These are phyloP conservation scores for Taphrorychus bicolor DNA, from an alignment of 2,888 invertebrate genomes.

Conservation along the genomic window DNA sequence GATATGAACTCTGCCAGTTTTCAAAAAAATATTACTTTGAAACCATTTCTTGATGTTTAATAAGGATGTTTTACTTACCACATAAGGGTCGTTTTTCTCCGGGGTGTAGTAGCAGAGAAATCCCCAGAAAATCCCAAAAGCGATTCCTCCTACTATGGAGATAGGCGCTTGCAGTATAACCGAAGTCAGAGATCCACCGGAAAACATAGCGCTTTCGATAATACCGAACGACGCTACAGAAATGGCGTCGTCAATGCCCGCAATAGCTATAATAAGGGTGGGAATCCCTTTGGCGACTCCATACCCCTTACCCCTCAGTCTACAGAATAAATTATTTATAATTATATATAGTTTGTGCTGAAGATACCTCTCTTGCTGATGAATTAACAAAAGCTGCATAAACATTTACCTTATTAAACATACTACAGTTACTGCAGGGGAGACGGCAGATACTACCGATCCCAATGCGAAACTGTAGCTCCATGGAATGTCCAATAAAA, in stretches of 20 bases:
- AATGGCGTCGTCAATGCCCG: constrained; percentile 94
- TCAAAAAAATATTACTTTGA: too few species aligned
- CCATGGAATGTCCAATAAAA: constrained; percentile 83
- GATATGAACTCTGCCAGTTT: too few species aligned
- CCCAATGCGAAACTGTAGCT: constrained; percentile 84
- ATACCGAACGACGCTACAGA: constrained; percentile 95
- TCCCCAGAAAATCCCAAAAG: constrained; percentile 84
- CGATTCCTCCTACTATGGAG: constrained; percentile 76
- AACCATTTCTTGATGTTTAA: background rate
- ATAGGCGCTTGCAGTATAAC: constrained; percentile 79
- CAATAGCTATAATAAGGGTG: constrained; percentile 92
- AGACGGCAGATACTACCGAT: constrained; percentile 88
- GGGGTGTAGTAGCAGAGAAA: constrained; percentile 82
- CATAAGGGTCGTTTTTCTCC: constrained; percentile 80
- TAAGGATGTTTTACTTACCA: constrained; percentile 57
- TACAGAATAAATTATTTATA: too few species aligned
- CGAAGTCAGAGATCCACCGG: constrained; percentile 73
- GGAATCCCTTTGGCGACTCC: constrained; percentile 96
- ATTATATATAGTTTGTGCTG: too few species aligned
- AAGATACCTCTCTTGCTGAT: too few species aligned
- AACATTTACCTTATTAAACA: constrained; percentile 70
- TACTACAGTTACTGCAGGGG: constrained; percentile 96
- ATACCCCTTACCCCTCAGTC: constrained; percentile 84
- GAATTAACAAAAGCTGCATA: background rate
- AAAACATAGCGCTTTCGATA: constrained; percentile 86